These are phyloP conservation scores for Erebia ligea DNA, from an alignment of 2,888 invertebrate species.

Conservation along the genomic window DNA sequence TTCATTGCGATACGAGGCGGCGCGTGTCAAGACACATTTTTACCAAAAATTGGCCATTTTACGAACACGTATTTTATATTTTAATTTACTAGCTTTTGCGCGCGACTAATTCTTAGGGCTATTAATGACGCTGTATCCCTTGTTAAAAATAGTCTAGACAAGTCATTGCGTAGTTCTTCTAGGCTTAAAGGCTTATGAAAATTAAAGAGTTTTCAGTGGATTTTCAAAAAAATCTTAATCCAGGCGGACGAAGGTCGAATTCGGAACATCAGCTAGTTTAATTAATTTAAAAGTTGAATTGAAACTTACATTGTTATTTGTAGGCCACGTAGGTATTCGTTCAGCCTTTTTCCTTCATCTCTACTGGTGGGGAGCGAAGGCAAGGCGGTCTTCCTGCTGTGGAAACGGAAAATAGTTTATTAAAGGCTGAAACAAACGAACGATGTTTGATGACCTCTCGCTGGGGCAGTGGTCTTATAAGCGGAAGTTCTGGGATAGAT, in stretches of 20 bases:
- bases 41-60: conserved; percentile 34
- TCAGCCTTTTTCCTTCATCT: conserved; percentile 80
- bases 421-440: no score
- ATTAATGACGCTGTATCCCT: neutral
- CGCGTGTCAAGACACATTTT: conserved; percentile 48
- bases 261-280: neutral
- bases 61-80: conserved; percentile 20
- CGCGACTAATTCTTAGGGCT: neutral
- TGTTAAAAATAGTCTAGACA: neutral
- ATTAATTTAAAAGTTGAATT: neutral
- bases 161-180: no score
- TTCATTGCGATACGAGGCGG: conserved; percentile 43
- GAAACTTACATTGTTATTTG: conserved; percentile 75
- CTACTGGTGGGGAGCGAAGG: conserved; percentile 54
- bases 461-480: no score
- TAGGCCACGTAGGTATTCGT: conserved; percentile 55
- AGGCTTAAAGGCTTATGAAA: no score
- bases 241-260: no score
- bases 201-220: no score
- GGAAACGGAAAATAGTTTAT: conserved; percentile 38
- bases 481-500: no score
- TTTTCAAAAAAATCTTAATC: no score
- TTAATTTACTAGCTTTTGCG: neutral
- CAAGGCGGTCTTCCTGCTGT: conserved; percentile 54
- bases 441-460: no score